Conservation (phyloP, 2,797 vertebrate genomes). For the Protonibea diacanthus region DNA sequence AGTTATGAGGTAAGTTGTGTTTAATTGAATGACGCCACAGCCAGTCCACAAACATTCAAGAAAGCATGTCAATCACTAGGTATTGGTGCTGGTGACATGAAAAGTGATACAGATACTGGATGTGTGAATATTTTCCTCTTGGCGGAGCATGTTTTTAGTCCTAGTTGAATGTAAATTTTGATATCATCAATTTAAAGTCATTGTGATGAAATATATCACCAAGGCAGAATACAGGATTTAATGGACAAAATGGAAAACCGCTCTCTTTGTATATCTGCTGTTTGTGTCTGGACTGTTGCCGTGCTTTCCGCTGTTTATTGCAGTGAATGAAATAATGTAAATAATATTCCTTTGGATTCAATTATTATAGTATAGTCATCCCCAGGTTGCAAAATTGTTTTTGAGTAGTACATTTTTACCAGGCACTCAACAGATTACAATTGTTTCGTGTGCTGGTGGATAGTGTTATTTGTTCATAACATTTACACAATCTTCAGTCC, state of each 20-base stretch:
- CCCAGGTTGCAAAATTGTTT: no score
- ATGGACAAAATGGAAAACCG: neutral
- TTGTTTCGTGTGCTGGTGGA: neutral
- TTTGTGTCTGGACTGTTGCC: neutral
- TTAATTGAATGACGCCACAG: conserved; percentile 7
- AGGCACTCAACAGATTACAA: neutral
- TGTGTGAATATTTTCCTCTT: neutral
- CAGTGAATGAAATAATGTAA: neutral
- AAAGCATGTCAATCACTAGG: neutral
- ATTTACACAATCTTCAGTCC: neutral
- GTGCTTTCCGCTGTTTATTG: neutral
- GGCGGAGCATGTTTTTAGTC: neutral
- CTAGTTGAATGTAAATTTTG: neutral
- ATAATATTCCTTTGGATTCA: neutral
- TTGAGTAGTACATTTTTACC: no score
- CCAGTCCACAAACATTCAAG: neutral
- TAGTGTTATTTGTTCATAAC: neutral
- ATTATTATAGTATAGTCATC: no score
- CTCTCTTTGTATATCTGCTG: neutral
- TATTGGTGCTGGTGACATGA: neutral
- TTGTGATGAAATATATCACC: neutral
- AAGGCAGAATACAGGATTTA: no score
- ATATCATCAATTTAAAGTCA: neutral
- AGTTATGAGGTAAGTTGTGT: conserved; percentile 6
- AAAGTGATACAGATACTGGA: conserved; percentile 8